Evolutionary conservation across 1,140 invertebrate genomes (phyloP), one percentile per base, ranked within the genome.

Genomic region (Drosophila parabipectinata): DNA sequence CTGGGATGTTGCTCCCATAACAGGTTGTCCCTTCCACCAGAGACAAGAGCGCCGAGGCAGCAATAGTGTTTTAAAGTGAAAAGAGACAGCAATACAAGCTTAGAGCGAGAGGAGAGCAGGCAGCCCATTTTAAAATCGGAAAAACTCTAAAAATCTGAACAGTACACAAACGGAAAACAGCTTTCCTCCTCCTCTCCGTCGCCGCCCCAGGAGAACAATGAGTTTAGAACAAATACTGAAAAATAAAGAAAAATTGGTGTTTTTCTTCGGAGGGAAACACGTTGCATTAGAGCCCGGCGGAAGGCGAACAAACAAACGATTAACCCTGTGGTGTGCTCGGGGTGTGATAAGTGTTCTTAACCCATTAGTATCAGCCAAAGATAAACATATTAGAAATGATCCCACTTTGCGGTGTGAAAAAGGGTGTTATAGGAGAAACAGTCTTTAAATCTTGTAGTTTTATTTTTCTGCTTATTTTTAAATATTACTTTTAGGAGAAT

Each of bases 221-320:
- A 45, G 32, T 39, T 74, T 66, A 50, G 72, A 66, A 51, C 51
- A 69, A 84, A 84, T 84, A 74, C 30, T 37, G 37, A 54, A 48
- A 61, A 62, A 61, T 57, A 78, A 58, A 28, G 60, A 69, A 75
- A 58, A 63, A 59, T 55, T 26, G n/a, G 14, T 67, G 41, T 14
- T 69, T 37, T 69, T 57, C 15, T 9, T 50, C 24, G n/a, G 37
- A 55, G 47, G 32, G 18, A 48, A 71, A 48, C 37, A 62, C 21
- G 47, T 21, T 47, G 61, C 32, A 64, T 73, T 68, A 69, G 55
- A 61, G 50, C 15, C 54, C 51, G 61, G 14, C 63, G 24, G 10
- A 73, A 52, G 10, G 34, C 34, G 4, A 74, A 63, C 14, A 60
- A 80, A 72, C 69, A 68, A 88, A 72, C 39, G 54, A 56, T 88